A percentile compares a stretch with the other conserved stretches of the same genome.
phyloP scores from a whole-genome alignment of 2,113 vertebrate genomes.

The Pluvianellus socialis region DNA sequence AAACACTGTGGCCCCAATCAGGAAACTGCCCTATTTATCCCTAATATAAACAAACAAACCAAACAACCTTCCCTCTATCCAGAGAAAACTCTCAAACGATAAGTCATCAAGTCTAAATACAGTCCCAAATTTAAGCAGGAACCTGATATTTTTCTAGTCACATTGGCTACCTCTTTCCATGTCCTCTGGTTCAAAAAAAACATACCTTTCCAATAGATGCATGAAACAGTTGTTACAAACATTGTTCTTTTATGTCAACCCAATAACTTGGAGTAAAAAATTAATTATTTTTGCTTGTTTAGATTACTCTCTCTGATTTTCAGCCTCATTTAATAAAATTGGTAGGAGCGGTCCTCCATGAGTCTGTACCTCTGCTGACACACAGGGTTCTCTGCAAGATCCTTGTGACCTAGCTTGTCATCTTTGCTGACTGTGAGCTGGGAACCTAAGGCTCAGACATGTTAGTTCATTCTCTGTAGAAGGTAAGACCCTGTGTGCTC shows the following conservation, averaged over 20 bases:
- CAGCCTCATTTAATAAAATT: background rate
- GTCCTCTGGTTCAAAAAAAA: background rate
- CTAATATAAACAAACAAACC: background rate
- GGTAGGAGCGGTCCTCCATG: background rate
- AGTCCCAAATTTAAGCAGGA: slow-evolving; percentile 43
- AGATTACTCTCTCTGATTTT: background rate
- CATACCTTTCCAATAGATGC: background rate
- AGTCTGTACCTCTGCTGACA: background rate
- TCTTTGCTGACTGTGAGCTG: background rate
- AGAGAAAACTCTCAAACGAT: background rate
- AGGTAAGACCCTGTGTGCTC: background rate
- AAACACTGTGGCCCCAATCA: background rate
- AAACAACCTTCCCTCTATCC: background rate
- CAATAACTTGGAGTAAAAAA: background rate
- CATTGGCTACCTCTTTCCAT: background rate
- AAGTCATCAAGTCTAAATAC: background rate
- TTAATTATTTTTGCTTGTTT: background rate
- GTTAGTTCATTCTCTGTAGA: background rate
- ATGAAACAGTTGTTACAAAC: background rate
- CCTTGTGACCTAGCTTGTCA: background rate
- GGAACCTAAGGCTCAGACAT: background rate
- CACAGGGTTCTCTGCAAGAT: background rate
- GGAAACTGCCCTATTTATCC: background rate
- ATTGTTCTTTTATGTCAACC: background rate
- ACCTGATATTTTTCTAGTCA: slow-evolving; percentile 10